Evolutionary conservation across 2,888 invertebrate species (phyloP), one percentile per base, ranked within the genome.

Genomic region (Fragum whitleyi): DNA sequence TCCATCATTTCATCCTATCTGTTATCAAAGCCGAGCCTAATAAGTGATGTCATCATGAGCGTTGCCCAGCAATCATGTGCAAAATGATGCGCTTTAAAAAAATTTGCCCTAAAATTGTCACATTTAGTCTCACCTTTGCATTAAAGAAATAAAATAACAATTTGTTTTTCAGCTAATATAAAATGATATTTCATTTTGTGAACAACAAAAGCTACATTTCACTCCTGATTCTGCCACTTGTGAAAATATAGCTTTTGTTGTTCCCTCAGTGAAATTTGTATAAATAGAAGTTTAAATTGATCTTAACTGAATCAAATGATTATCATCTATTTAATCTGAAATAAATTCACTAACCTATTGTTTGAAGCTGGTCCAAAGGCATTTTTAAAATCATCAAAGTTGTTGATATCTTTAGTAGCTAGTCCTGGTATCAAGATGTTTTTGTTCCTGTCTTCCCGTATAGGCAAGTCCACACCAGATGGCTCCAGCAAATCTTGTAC

Each of bases 341-440:
- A 75, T 6, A 65, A 79, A 47, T 19, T 9, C 47, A 14, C 47
- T 47, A 36, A 92, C 92, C 93, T 90, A 83, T 92, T 93, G 77
- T 91, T 91, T 32, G 92, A 91, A 7, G 93, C 92, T n/a, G 92
- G 91, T 23, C 90, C 90, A 88, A 93, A 93, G 14, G 80, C 78
- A 28, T 80, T 57, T 61, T 90, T 92, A 83, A 93, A 93, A n/a
- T 92, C 90, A 68, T 91, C 88, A 79, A 91, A 90, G 51, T 80
- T 88, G 23, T 76, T 70, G 14, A 93, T 91, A 59, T 81, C 74
- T 74, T 91, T 89, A 71, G 91, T 91, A 9, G 91, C 88, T 29
- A 93, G 84, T 7, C 92, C 92, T 11, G 91, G 87, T 28, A 93
- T 90, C 73, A 92, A 89, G 23, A 93, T 92, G 70, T 92, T 90